phyloP scores from a whole-genome alignment of 2,888 invertebrate species.

The Torymus auratus region DNA sequence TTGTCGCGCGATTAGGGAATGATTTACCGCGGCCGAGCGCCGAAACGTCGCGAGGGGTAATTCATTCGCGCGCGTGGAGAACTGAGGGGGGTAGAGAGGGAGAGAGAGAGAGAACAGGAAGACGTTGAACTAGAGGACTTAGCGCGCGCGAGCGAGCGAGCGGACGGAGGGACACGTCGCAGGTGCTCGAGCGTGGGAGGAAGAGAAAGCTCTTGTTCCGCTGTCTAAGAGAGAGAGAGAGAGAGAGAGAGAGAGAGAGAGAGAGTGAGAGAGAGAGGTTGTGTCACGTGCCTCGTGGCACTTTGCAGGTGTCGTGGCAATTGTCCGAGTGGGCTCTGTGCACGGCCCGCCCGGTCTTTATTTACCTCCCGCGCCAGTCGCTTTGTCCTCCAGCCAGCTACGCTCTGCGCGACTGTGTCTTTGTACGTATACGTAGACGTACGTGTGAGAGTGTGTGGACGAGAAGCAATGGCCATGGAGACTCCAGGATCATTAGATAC shows the following conservation, averaged over 20 bases:
- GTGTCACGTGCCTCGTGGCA: constrained; percentile 48
- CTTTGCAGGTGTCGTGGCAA: constrained; percentile 53
- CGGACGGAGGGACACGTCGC: too few relatives aligned
- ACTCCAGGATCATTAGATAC: too few relatives aligned
- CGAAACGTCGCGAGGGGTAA: constrained; percentile 43
- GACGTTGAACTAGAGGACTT: constrained; percentile 31
- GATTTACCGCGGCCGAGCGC: constrained; percentile 53
- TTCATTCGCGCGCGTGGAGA: constrained; percentile 41
- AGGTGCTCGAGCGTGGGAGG: too few relatives aligned
- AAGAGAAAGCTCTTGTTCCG: too few relatives aligned
- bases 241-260: background rate
- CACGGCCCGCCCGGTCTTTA: constrained; percentile 2
- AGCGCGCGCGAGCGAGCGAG: background rate
- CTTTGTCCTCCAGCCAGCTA: background rate
- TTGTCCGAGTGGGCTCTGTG: background rate
- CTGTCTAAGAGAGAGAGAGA: too few relatives aligned
- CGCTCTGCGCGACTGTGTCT: background rate
- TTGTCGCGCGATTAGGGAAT: constrained; percentile 60
- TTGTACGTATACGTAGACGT: too few relatives aligned
- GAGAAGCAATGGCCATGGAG: too few relatives aligned
- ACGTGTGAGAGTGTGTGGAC: too few relatives aligned
- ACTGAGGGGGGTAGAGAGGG: background rate
- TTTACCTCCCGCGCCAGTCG: constrained; percentile 18
- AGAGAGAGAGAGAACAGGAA: constrained; percentile 9
- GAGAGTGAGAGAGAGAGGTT: background rate